Base-by-base conservation (phyloP, 2,888 invertebrate genomes). In the Stramonita haemastoma region DNA sequence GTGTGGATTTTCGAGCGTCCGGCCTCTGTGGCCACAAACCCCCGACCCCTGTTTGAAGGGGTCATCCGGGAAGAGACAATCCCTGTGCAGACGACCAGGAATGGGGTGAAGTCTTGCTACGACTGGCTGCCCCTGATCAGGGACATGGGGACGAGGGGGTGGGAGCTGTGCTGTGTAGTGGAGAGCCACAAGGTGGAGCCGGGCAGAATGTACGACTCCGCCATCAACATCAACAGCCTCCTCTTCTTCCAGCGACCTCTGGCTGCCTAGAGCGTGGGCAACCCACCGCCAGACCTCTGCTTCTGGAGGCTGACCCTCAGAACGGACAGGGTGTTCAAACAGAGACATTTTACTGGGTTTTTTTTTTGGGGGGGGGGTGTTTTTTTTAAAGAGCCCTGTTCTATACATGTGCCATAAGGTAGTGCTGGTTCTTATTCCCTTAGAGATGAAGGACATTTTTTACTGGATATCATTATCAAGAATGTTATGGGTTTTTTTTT, bases 1-100 rank as follows among this genome's bases (percentile, higher is more conserved):
- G 91, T 94, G 34, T 95, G 95, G 94, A 93, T 95, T 36, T 95
- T 95, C 90, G 95, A 95, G 91, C 95, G 95, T 90, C 93, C 94
- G 15, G 90, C 91, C 0, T 93, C 94, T 11, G 89, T 91, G 11
- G 34, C 93, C 22, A 88, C 93, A 32, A 93, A 95, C 87, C 91
- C 92, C 83, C 94, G 92, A 2, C 94, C 95, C 11, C 84, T 92
- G n/a, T 95, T 94, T 86, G 94, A 95, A 89, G 94, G 94, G 0
- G 94, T 93, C 2, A 93, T 95, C 91, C 91, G 94, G 19, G 94
- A 94, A 87, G 90, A 91, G 26, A 1, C 15, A 17, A 89, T 91
- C 15, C 29, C 46, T 11, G 66, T 90, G 6, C 0, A 34, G 0
- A 17, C 11, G 4, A 34, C 15, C 66, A 19, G 26, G 8, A 15